Percentiles rank a stretch among this genome's conserved stretches.
These are phyloP conservation scores for Grus americana DNA, from an alignment of 2,113 vertebrate genomes.

Conservation along the genomic window DNA sequence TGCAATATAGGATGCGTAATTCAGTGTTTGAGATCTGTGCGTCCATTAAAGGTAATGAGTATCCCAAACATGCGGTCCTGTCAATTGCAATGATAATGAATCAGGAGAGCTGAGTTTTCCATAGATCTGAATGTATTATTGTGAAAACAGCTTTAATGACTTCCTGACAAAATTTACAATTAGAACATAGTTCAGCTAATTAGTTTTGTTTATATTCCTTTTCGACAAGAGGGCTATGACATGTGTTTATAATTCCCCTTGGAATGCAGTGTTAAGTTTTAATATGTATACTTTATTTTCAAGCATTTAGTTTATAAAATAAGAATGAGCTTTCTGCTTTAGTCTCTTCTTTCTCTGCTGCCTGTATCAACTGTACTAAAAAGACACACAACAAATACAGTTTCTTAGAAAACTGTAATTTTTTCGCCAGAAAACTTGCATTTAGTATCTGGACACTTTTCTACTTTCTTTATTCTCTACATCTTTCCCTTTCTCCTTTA, in stretches of 20 bases:
- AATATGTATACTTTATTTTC: not conserved
- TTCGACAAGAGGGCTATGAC: not conserved
- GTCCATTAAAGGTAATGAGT: conserved; percentile 42
- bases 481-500: not conserved
- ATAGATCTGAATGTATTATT: not conserved
- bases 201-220: conserved; percentile 29
- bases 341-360: not conserved
- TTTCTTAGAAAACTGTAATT: not conserved
- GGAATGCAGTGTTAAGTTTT: not conserved
- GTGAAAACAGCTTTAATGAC: conserved; percentile 49
- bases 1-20: not conserved
- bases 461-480: not conserved
- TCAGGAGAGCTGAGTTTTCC: conserved; percentile 5
- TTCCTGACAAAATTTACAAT: conserved; percentile 38
- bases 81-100: conserved; percentile 38
- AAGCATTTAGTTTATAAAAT: not conserved
- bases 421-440: not conserved
- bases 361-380: not conserved
- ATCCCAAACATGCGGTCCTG: conserved; percentile 10
- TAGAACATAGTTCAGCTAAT: conserved; percentile 37
- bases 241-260: conserved; percentile 27
- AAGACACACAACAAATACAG: not conserved
- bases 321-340: not conserved
- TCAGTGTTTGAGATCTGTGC: not conserved
- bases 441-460: not conserved